Conservation (phyloP, 2,113 vertebrate genomes). For the Uropsilus gracilis region DNA sequence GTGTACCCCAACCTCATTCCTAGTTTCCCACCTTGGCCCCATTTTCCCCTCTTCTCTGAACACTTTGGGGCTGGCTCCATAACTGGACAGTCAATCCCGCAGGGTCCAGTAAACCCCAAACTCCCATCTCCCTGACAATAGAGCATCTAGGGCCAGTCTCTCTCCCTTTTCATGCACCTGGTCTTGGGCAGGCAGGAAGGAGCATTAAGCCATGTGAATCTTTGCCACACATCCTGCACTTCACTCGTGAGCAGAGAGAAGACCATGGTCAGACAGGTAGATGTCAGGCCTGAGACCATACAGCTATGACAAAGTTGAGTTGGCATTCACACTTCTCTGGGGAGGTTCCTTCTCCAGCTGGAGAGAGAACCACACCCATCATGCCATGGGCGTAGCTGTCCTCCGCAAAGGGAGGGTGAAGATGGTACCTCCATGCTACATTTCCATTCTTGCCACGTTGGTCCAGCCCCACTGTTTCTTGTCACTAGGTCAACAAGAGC, state of each 20-base stretch:
- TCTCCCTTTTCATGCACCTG: accelerated
- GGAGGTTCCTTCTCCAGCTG: not conserved
- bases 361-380: not conserved
- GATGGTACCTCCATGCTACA: not conserved
- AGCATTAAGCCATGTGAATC: not conserved
- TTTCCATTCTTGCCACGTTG: conserved; percentile 39
- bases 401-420: not conserved
- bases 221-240: not conserved
- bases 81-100: not conserved
- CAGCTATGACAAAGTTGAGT: not conserved
- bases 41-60: not conserved
- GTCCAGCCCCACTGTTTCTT: conserved; percentile 21
- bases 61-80: not conserved
- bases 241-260: not conserved
- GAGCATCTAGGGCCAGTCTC: not conserved
- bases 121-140: not conserved
- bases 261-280: not conserved
- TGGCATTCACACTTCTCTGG: not conserved
- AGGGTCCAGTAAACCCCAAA: not conserved
- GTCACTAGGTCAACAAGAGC: conserved; percentile 52
- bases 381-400: not conserved
- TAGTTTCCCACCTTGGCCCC: no score
- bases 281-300: not conserved
- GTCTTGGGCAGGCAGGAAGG: not conserved
- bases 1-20: not conserved